Base-by-base conservation (phyloP, 2,797 vertebrate species). In the Oryzias dopingdopingensis region DNA sequence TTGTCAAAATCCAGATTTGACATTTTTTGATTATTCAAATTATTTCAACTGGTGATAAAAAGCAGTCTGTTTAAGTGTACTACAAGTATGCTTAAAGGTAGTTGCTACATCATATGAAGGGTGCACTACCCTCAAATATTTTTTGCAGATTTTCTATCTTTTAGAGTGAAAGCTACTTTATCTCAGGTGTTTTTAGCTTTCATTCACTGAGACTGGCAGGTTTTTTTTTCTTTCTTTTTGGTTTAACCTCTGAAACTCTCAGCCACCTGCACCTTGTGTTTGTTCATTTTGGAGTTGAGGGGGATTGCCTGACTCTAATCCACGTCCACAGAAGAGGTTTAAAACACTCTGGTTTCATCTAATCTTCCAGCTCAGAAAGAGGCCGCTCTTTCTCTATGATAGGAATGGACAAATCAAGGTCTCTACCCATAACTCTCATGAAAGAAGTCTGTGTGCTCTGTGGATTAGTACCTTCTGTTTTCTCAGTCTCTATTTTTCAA, bases 311-410 rank as follows among this genome's bases (percentile, higher is more conserved):
- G 57, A 90, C 87, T 92, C 88, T 96, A 96, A 98, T 98, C 96
- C 95, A 90, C 76, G 83, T 87, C 89, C 93, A 91, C 93, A 91
- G 91, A 95, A 90, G 92, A 91, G 93, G 93, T 94, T 97, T 96
- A 98, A 93, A 91, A 92, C 91, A 92, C 97, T 98, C 94, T 85
- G 89, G 96, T 98, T 98, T 96, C 96, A 96, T 89, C 91, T 98
- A 98, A 98, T 98, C 96, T 96, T 73, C 91, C 93, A 93, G 94
- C 92, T 92, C 91, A 94, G 94, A 86, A 90, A 88, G 82, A 90
- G 86, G 83, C 85, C 92, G 86, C 81, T 89, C 91, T 88, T 85
- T 85, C 86, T 90, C 89, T 76, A 90, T 86, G 86, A 81, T 84
- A 93, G 94, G 92, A 95, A 93, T 92, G 88, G 91, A 91, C 94